Evolutionary conservation across 2,797 vertebrate genomes (phyloP), one percentile per base, ranked within the genome.

Genomic region (Pangasius djambal): DNA sequence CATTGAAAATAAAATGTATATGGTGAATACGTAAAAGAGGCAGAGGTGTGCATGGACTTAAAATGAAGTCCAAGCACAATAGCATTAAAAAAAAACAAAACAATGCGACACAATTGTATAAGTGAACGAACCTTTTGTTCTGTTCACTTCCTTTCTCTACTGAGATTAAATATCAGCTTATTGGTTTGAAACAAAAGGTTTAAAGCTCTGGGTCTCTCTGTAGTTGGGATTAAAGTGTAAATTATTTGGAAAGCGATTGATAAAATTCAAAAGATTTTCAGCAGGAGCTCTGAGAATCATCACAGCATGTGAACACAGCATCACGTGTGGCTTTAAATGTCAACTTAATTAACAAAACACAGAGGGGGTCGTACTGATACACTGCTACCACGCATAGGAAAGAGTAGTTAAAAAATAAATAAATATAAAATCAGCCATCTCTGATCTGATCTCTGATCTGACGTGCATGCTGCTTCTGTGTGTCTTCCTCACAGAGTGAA

Each of bases 251-350:
- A 86, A 48, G 70, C 13, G 13, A 48, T 40, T 3, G 48, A 75
- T 57, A 67, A 57, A 16, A 78, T 69, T 84, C 8, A 22, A 40
- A 89, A 0, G 16, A 65, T 78, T 50, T 55, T 79, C 63, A 10
- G 72, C 25, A 22, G 37, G 83, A 25, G 88, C 10, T 52, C 55
- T 50, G 65, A 74, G 44, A 25, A 37, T 63, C n/a, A 48, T 69
- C 34, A 48, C 55, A 28, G 81, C 57, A 6, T 22, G 57, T 61
- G 72, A 65, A n/a, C 10, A n/a, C 16, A 25, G 22, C 22, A 10
- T 44, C 70, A 72, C 69, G 12, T 86, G 44, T 5, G 25, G 18
- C 84, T 78, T 67, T 69, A 78, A 89, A 89, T 89, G 72, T 89
- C 86, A 70, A 44, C 72, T 6, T 83, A 20, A 87, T 84, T 77